A percentile compares a stretch with the other conserved stretches of the same genome.
Evolutionary conservation across 2,113 vertebrate species (phyloP).

Genomic region (Psophia crepitans): DNA sequence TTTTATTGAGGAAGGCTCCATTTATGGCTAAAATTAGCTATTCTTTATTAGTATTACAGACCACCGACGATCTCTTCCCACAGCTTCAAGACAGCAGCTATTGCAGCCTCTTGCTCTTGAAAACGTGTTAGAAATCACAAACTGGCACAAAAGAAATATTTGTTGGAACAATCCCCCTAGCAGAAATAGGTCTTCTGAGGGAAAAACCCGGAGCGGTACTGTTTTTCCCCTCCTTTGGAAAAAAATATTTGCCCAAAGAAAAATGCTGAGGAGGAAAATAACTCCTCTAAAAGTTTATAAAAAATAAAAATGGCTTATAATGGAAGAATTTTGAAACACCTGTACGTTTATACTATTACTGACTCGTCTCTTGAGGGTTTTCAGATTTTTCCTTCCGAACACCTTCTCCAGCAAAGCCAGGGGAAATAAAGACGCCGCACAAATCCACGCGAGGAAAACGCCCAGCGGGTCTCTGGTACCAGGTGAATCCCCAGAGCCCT

Average conservation of each 20-base stretch:
- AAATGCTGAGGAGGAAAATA: not conserved
- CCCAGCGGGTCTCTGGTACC: not conserved
- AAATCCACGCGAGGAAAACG: rapidly evolving
- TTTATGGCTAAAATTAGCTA: not conserved
- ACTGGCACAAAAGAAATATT: not conserved
- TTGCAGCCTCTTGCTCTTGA: not conserved
- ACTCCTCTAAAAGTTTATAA: not conserved
- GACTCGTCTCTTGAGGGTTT: not conserved
- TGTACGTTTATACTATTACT: not conserved
- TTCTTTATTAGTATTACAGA: not conserved
- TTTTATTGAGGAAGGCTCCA: not conserved
- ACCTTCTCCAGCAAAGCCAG: not conserved
- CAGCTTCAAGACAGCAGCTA: not conserved
- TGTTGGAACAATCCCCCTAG: not conserved
- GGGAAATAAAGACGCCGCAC: not conserved
- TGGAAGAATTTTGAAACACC: not conserved
- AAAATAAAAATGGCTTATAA: not conserved
- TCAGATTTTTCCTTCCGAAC: not conserved
- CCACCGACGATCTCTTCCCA: not conserved
- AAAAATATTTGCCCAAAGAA: not conserved
- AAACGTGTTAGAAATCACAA: constrained; percentile 14
- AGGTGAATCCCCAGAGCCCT: not conserved
- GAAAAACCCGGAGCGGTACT: not conserved
- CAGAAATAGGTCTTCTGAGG: not conserved
- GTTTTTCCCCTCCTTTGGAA: not conserved